Percentiles rank a stretch among this genome's conserved stretches.
These are phyloP conservation scores for Hermaeophaga mercurialis DNA, from an alignment of 2,888 invertebrate species.

Conservation along the genomic window DNA sequence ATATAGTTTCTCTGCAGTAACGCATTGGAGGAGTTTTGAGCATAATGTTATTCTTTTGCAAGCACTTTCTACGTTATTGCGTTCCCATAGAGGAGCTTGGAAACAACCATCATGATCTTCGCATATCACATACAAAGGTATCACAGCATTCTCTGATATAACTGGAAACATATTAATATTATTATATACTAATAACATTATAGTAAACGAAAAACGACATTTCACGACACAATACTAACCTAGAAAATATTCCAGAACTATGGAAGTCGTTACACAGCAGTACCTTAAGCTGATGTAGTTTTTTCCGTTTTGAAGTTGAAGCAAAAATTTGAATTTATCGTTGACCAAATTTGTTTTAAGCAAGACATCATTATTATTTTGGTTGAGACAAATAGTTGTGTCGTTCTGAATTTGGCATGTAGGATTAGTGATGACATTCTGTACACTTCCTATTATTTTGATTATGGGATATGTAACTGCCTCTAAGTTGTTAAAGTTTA, in stretches of 20 bases:
- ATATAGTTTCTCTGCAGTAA: constrained; percentile 85
- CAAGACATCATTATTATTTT: constrained; percentile 22
- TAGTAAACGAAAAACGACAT: neutral
- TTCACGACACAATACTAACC: too few relatives aligned
- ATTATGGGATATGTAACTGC: constrained; percentile 41
- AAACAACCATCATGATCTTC: constrained; percentile 79
- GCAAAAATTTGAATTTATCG: constrained; percentile 72
- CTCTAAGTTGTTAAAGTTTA: constrained; percentile 41
- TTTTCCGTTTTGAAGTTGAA: constrained; percentile 66
- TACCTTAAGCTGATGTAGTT: constrained; percentile 69
- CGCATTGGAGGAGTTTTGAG: constrained; percentile 79
- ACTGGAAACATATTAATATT: neutral
- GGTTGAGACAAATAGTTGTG: constrained; percentile 29
- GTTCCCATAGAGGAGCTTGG: constrained; percentile 62
- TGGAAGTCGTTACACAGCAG: constrained; percentile 58
- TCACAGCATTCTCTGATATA: constrained; percentile 58
- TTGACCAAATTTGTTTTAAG: constrained; percentile 53
- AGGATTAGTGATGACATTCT: constrained; percentile 24
- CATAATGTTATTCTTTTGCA: constrained; percentile 77
- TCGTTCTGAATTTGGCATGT: constrained; percentile 33
- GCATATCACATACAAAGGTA: constrained; percentile 85
- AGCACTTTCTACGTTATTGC: constrained; percentile 70
- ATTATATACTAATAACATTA: neutral
- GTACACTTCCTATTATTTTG: constrained; percentile 40
- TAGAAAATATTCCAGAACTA: constrained; percentile 65